These are phyloP conservation scores for Protaetia brevitarsis DNA, from an alignment of 1,140 invertebrate species.

Conservation along the genomic window DNA sequence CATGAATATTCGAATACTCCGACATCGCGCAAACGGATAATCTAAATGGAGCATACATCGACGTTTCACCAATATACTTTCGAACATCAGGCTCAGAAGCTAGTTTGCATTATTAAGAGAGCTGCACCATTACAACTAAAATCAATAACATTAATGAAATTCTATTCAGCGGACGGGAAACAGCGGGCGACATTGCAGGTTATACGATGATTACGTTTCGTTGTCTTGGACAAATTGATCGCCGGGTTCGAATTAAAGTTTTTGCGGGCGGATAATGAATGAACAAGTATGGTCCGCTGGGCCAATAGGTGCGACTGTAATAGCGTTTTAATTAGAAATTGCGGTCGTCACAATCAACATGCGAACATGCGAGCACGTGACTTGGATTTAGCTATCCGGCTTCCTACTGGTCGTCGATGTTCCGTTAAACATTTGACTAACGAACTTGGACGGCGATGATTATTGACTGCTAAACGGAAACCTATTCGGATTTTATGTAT, in stretches of 20 bases:
- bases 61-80: not conserved
- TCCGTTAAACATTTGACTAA: not conserved
- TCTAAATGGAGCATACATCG: not conserved
- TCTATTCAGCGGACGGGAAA: not conserved
- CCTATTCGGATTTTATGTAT: too few relatives aligned
- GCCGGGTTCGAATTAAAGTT: slow-evolving; percentile 9
- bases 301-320: slow-evolving; percentile 3
- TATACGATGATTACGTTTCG: slow-evolving; percentile 15
- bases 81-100: not conserved
- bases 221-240: slow-evolving; percentile 15
- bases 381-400: not conserved
- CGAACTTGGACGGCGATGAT: not conserved
- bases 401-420: not conserved
- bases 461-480: not conserved
- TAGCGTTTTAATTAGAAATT: slow-evolving; percentile 9
- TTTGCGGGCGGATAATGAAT: slow-evolving; percentile 7
- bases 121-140: slow-evolving; percentile 1
- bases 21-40: too few relatives aligned
- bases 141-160: slow-evolving; percentile 12
- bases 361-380: slow-evolving; percentile 6
- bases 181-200: not conserved
- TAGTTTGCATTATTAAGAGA: not conserved
- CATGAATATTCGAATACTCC: too few relatives aligned
- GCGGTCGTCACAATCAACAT: slow-evolving; percentile 9
- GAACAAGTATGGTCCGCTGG: slow-evolving; percentile 10